phyloP scores from a whole-genome alignment of 2,113 vertebrate species.

The Stegastes partitus region DNA sequence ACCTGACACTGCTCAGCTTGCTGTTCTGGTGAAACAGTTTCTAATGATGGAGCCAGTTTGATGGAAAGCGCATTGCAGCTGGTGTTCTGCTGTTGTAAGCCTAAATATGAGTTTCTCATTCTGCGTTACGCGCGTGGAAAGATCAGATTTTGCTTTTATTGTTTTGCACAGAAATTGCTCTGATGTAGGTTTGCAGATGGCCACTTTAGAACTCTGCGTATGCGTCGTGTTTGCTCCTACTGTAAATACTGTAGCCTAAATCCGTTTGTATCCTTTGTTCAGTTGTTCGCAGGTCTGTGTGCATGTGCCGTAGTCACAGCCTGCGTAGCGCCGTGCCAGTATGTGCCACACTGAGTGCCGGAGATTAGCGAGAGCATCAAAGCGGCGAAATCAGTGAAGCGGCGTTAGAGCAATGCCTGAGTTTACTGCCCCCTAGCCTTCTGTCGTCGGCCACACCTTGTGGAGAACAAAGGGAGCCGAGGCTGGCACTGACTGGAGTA shows the following conservation, averaged over 20 bases:
- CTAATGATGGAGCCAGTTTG: conserved; percentile 23
- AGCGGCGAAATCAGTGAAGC: conserved; percentile 55
- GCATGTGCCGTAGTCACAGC: conserved; percentile 13
- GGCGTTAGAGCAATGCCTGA: conserved; percentile 34
- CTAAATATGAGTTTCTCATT: conserved; percentile 46
- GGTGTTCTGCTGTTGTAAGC: conserved; percentile 45
- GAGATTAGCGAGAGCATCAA: conserved; percentile 68
- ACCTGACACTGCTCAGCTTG: conserved; percentile 51
- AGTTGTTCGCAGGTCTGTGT: conserved; percentile 1
- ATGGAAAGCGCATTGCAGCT: conserved; percentile 40
- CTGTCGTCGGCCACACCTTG: conserved; percentile 71
- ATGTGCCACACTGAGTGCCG: conserved; percentile 53
- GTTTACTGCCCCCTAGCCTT: conserved; percentile 60
- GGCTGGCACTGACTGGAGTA: conserved; percentile 62
- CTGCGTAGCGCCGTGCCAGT: conserved; percentile 56
- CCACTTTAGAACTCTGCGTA: not conserved
- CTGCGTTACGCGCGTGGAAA: conserved; percentile 20
- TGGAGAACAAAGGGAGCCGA: conserved; percentile 72
- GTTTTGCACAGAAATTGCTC: conserved; percentile 26
- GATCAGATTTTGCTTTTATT: conserved; percentile 28
- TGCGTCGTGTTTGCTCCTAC: not conserved
- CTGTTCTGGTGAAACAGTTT: conserved; percentile 42
- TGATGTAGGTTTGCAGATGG: conserved; percentile 12
- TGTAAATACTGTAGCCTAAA: conserved; percentile 14
- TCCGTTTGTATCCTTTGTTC: conserved; percentile 39